Base-by-base conservation (phyloP, 2,797 vertebrate genomes). In the Tangara arthus region DNA sequence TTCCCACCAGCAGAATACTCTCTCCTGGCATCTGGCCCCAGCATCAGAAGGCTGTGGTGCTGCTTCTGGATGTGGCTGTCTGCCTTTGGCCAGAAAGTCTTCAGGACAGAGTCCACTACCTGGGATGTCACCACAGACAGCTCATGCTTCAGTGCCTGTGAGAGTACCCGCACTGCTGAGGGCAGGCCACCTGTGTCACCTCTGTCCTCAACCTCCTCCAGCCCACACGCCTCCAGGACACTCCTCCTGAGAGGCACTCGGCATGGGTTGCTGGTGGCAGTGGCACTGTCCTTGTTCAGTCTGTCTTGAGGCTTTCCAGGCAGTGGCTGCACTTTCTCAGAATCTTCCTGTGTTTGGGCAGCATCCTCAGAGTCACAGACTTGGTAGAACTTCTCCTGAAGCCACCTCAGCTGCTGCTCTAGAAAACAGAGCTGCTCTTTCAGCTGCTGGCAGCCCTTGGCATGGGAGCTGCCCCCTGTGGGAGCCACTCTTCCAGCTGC, bases 341-440 rank as follows among this genome's bases (percentile, higher is more conserved):
- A 34, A 23, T 26, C 47, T 73, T 92, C 49, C 26, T 70, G 78
- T 20, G 22, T 88, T 79, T 70, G 95, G 24, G 59, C 63, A 28
- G 78, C 20, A 10, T 97, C 97, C 35, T 95, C 94, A 63, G 98
- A 96, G 82, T 98, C 98, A 9, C 98, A 98, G 42, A 98, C 98
- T 87, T 98, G 98, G 34, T 98, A 96, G 79, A 99, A 98, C 89
- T 98, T 99, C 81, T 98, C 98, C 93, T 99, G 98, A 64, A 99
- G 98, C 87, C 97, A 97, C 59, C 95, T 98, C 55, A 99, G 95
- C 91, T 99, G 98, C 70, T 97, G 98, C 84, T 99, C 98, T 98
- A 99, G 98, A 95, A 98, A 97, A 83, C 98, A 98, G 49, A 99
- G 98, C 97, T 99, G 98, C 94, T 98, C 98, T 88, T 98, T 99